Conservation (phyloP, 1,140 invertebrate species). For the Antheraea mylitta region DNA sequence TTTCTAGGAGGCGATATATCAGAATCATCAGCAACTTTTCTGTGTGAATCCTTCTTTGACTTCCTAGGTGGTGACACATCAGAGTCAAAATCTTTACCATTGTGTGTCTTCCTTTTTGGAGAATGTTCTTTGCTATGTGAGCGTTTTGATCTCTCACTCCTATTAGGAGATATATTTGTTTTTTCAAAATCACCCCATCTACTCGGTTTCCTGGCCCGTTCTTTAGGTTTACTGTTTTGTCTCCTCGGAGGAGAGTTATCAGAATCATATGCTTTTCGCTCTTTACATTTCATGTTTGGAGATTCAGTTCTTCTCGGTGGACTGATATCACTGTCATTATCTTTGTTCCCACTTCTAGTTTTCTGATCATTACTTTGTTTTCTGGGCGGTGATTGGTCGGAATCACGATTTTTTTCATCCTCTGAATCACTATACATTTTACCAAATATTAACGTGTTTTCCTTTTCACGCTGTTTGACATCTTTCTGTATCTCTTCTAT, state of each 20-base stretch:
- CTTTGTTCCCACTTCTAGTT: constrained; percentile 9
- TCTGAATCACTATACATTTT: constrained; percentile 76
- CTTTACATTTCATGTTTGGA: neutral
- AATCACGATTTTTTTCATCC: constrained; percentile 63
- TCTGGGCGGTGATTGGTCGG: constrained; percentile 48
- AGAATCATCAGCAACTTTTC: constrained; percentile 26
- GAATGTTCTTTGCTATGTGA: constrained; percentile 18
- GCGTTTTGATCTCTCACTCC: constrained; percentile 1
- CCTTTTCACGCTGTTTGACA: constrained; percentile 58
- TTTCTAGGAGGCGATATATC: constrained; percentile 52
- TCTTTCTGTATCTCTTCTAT: constrained; percentile 62
- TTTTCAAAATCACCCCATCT: constrained; percentile 21
- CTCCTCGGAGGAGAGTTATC: constrained; percentile 23
- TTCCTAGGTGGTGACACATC: constrained; percentile 22
- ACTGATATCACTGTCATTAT: constrained; percentile 49
- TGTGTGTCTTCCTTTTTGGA: constrained; percentile 28
- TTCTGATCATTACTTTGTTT: constrained; percentile 27
- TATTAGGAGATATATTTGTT: neutral
- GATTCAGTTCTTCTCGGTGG: constrained; percentile 45
- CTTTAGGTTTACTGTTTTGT: constrained; percentile 26
- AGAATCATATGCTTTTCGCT: constrained; percentile 18
- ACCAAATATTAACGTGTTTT: constrained; percentile 66
- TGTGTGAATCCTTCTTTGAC: constrained; percentile 18
- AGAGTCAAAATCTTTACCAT: constrained; percentile 17
- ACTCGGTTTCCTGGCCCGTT: constrained; percentile 23